These are phyloP conservation scores for Chironomus tentans DNA, from an alignment of 2,888 invertebrate genomes.

Conservation along the genomic window DNA sequence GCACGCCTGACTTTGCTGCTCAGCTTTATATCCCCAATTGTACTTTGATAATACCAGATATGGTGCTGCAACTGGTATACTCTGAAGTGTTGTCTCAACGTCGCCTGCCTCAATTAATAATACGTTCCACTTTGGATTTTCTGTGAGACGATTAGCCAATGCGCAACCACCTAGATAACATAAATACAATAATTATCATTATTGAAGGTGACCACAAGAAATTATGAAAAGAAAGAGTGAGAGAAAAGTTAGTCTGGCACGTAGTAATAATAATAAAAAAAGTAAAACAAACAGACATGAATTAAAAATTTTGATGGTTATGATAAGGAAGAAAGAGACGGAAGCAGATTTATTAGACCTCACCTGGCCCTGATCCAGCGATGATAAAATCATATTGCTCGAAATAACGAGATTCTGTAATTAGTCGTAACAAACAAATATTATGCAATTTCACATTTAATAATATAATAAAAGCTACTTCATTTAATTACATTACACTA, in stretches of 20 bases:
- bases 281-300: too few species aligned
- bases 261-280: too few species aligned
- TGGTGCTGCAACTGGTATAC: conserved; percentile 47
- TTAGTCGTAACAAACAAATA: background rate
- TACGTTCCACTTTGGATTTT: conserved; percentile 51
- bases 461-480: background rate
- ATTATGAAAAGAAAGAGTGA: background rate
- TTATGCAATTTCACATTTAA: background rate
- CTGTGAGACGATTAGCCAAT: conserved; percentile 58
- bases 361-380: conserved; percentile 44
- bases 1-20: conserved; percentile 47
- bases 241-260: background rate
- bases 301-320: too few species aligned
- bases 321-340: too few species aligned
- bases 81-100: conserved; percentile 44
- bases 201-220: background rate
- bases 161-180: conserved; percentile 51
- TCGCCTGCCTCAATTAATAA: conserved; percentile 39
- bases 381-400: conserved; percentile 45
- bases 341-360: background rate
- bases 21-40: conserved; percentile 54
- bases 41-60: conserved; percentile 48
- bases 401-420: conserved; percentile 17
- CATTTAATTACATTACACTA: background rate
- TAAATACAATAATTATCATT: background rate